Evolutionary conservation across 2,113 vertebrate genomes (phyloP), one percentile per base, ranked within the genome.

Genomic region (Malurus cyaneus): DNA sequence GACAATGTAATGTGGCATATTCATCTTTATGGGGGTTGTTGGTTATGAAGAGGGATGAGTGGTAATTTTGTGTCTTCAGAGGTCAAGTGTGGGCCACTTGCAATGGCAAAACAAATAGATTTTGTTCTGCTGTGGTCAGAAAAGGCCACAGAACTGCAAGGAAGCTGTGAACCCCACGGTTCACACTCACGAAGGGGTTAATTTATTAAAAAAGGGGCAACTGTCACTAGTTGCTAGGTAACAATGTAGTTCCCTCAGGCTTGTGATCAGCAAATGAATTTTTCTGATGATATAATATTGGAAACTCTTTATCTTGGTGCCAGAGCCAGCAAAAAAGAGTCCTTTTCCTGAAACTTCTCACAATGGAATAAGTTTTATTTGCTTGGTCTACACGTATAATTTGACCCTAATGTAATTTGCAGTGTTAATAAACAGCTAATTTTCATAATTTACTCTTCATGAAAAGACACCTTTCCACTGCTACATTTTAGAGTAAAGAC

Each of bases 171-270:
- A 70, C 80, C 18, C 16, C 32, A 39, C 32, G 49, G 26, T 44
- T 91, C 46, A 52, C 57, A 79, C 17, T 91, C 54, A 76, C 50
- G 25, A 85, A 92, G 16, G 47, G 42, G 57, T 92, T 96, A 92
- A 96, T 88, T 92, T 89, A 62, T 66, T 89, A 3, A 7, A 42
- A 88, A 91, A 62, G 59, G 14, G 14, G 5, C 54, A 65, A 78
- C 23, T 76, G 53, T 88, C 44, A 29, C 54, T 88, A 54, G 94
- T 96, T 96, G 95, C 92, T 96, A 96, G 66, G 89, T 77, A 94
- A 97, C 92, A 73, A n/a, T 13, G 44, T 65, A 64, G 32, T 71
- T 90, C 70, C 59, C 77, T 80, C 71, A 65, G 86, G 49, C 70
- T 61, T 93, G 78, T 65, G 76, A 88, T 90, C 74, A 89, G 47